Conservation (phyloP, 2,888 invertebrate species). For the Dorcus hopei region DNA sequence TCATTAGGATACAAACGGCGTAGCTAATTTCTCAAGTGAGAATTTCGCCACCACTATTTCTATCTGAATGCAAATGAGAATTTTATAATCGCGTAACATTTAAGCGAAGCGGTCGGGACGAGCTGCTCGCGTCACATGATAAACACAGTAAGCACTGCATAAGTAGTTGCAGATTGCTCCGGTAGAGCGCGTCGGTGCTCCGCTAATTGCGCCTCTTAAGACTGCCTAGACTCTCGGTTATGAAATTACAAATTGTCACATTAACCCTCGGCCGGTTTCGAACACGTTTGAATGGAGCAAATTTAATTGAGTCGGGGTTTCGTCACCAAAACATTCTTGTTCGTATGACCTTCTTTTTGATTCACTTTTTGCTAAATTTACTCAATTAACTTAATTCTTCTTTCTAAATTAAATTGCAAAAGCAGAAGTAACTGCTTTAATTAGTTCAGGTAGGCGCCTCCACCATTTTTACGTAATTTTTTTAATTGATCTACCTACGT, state of each 20-base stretch:
- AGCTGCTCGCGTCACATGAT: conserved; percentile 8
- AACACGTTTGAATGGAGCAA: too few species aligned
- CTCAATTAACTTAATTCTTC: too few species aligned
- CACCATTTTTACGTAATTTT: too few species aligned
- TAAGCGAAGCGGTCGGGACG: conserved; percentile 1
- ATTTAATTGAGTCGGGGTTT: too few species aligned
- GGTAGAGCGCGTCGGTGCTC: conserved; percentile 12
- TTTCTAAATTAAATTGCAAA: too few species aligned
- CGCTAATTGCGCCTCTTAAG: conserved; percentile 25
- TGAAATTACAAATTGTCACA: conserved; percentile 30
- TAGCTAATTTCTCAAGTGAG: background rate
- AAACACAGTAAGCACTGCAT: conserved; percentile 19
- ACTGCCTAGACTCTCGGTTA: conserved; percentile 22
- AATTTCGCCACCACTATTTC: background rate
- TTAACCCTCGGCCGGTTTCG: conserved; percentile 14
- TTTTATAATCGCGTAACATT: conserved; percentile 12
- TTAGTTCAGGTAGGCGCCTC: too few species aligned
- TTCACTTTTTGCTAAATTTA: too few species aligned
- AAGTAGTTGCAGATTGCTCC: conserved; percentile 21
- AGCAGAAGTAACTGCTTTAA: too few species aligned
- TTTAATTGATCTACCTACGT: too few species aligned
- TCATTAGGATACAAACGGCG: too few species aligned
- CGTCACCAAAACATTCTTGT: too few species aligned
- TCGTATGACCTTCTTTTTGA: too few species aligned
- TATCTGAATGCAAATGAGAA: background rate